Conservation (phyloP, 2,888 invertebrate species). For the Volucella inanis region DNA sequence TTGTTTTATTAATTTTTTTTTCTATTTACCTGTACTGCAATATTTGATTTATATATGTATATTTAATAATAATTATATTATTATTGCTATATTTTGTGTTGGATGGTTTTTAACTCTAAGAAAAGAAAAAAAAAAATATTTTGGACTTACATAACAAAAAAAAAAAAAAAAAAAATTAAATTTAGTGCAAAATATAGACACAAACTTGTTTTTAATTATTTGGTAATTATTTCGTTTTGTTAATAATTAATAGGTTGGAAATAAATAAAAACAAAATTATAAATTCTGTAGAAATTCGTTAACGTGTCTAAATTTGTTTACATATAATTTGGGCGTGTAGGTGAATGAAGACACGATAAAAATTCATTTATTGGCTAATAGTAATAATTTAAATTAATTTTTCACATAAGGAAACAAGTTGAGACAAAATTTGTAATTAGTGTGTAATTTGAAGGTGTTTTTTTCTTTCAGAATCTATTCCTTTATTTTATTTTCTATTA, state of each 20-base stretch:
- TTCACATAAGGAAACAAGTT: slow-evolving; percentile 48
- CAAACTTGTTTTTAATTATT: slow-evolving; percentile 54
- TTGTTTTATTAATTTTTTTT: slow-evolving; percentile 73
- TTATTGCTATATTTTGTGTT: slow-evolving; percentile 62
- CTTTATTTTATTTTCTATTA: slow-evolving; percentile 74
- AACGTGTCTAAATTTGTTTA: slow-evolving; percentile 33
- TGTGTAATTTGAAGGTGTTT: slow-evolving; percentile 67
- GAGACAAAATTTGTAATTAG: slow-evolving; percentile 53
- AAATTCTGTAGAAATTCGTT: slow-evolving; percentile 40
- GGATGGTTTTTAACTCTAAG: slow-evolving; percentile 71
- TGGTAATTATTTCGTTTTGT: slow-evolving; percentile 53
- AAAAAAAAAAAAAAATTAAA: slow-evolving; percentile 51
- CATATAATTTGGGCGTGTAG: slow-evolving; percentile 55
- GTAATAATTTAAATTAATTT: slow-evolving; percentile 49
- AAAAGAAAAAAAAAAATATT: slow-evolving; percentile 46
- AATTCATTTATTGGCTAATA: slow-evolving; percentile 31
- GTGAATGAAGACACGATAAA: slow-evolving; percentile 19
- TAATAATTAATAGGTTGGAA: slow-evolving; percentile 65
- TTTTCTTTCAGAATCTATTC: slow-evolving; percentile 69
- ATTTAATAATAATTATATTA: slow-evolving; percentile 66
- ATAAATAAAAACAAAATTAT: slow-evolving; percentile 39
- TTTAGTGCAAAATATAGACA: slow-evolving; percentile 65
- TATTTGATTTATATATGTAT: slow-evolving; percentile 73
- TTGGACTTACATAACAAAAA: slow-evolving; percentile 29
- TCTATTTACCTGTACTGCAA: slow-evolving; percentile 74